These are phyloP conservation scores for Cyprinus carpio DNA, from an alignment of 2,113 vertebrate genomes.

Conservation along the genomic window DNA sequence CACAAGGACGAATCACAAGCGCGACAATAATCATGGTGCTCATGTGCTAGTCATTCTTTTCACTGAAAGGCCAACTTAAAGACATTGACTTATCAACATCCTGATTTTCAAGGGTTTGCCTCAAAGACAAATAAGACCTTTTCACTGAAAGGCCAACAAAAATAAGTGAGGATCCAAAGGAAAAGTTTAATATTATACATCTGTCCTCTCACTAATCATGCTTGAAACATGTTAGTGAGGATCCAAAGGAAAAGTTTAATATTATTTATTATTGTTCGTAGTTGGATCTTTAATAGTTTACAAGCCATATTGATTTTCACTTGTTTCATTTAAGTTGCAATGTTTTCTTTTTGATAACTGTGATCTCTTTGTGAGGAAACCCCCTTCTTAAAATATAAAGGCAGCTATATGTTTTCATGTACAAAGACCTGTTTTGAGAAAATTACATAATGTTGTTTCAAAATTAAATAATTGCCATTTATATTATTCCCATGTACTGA, in stretches of 20 bases:
- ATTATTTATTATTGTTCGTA: too few relatives aligned
- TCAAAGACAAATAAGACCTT: neutral
- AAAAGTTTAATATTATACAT: too few relatives aligned
- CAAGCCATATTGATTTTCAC: neutral
- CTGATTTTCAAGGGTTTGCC: neutral
- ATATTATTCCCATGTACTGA: too few relatives aligned
- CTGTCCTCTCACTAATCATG: too few relatives aligned
- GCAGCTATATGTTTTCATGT: neutral
- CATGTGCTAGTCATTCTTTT: too few relatives aligned
- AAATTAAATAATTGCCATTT: neutral
- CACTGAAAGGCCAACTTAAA: too few relatives aligned
- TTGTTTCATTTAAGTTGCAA: neutral
- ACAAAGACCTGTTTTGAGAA: neutral
- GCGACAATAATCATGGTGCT: too few relatives aligned
- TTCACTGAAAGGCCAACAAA: neutral
- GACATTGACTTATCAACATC: constrained; percentile 5
- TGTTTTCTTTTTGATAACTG: neutral
- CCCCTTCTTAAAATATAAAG: neutral
- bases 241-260: too few relatives aligned
- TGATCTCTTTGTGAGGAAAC: neutral
- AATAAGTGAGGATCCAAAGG: too few relatives aligned
- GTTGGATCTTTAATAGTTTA: too few relatives aligned
- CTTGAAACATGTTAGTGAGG: too few relatives aligned
- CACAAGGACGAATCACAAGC: too few relatives aligned
- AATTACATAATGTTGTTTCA: neutral